A percentile compares a stretch with the other conserved stretches of the same genome.
phyloP scores from a whole-genome alignment of 2,113 vertebrate species.

The Tachuris rubrigastra region DNA sequence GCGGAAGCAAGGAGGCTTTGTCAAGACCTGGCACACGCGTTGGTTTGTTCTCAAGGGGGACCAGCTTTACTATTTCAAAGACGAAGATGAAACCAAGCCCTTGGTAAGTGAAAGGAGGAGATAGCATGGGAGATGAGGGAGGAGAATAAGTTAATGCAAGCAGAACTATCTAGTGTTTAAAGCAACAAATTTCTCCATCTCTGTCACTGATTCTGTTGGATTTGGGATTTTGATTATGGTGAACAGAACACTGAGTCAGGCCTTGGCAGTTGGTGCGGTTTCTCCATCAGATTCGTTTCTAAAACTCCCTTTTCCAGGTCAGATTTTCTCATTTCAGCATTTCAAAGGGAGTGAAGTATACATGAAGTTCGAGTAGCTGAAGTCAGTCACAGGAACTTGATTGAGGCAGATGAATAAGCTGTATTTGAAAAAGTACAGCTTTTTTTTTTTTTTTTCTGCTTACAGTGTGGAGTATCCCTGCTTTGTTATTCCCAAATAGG shows the following conservation, averaged over 20 bases:
- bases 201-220: background rate
- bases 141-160: background rate
- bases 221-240: background rate
- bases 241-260: background rate
- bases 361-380: background rate
- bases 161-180: background rate
- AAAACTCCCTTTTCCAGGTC: background rate
- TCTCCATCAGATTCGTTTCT: background rate
- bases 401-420: background rate
- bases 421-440: background rate
- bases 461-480: background rate
- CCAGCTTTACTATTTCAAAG: constrained; percentile 95
- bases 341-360: background rate
- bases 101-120: constrained; percentile 81
- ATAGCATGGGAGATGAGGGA: background rate
- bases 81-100: constrained; percentile 94
- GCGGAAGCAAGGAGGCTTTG: constrained; percentile 97
- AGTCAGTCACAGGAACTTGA: background rate
- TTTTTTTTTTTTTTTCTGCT: background rate
- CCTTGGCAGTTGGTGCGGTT: background rate
- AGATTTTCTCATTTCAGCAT: background rate
- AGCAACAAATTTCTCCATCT: background rate
- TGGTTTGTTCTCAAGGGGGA: constrained; percentile 97
- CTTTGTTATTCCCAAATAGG: background rate
- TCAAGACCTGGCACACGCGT: constrained; percentile 97